Percentiles rank a stretch among this genome's conserved stretches.
Evolutionary conservation across 2,113 vertebrate species (phyloP).

Genomic region (Candoia aspera): DNA sequence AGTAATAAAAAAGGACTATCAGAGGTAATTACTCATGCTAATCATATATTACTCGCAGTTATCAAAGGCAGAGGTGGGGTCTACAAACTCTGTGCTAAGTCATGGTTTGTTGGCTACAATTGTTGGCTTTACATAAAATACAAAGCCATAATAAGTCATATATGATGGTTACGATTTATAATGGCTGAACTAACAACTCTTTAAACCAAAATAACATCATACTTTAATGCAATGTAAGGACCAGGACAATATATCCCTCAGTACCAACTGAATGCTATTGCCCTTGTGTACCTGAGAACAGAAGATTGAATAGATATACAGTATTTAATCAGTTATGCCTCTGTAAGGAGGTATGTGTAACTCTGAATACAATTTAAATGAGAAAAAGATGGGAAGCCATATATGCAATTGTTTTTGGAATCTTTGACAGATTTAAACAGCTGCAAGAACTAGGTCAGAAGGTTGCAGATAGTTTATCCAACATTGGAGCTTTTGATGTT

Average conservation of each 20-base stretch:
- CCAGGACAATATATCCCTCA: background rate
- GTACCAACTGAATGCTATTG: background rate
- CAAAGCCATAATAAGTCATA: background rate
- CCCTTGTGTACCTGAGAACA: background rate
- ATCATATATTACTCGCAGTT: background rate
- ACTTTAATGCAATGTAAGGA: background rate
- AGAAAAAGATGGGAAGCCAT: background rate
- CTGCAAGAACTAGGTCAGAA: constrained; percentile 65
- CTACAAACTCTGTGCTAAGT: background rate
- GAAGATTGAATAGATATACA: background rate
- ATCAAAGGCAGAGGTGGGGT: background rate
- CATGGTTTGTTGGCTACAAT: background rate
- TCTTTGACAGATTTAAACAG: constrained; percentile 61
- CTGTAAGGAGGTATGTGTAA: background rate
- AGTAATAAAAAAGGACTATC: background rate
- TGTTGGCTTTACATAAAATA: background rate
- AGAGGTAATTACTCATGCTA: background rate
- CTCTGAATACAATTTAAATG: background rate
- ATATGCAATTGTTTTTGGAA: background rate
- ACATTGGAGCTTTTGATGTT: constrained; percentile 60
- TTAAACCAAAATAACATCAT: background rate
- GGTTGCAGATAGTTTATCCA: constrained; percentile 33
- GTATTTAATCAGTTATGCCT: background rate
- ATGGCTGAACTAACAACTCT: background rate
- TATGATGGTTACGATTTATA: background rate